Conservation (phyloP, 2,113 vertebrate species). For the Azemiops feae region DNA sequence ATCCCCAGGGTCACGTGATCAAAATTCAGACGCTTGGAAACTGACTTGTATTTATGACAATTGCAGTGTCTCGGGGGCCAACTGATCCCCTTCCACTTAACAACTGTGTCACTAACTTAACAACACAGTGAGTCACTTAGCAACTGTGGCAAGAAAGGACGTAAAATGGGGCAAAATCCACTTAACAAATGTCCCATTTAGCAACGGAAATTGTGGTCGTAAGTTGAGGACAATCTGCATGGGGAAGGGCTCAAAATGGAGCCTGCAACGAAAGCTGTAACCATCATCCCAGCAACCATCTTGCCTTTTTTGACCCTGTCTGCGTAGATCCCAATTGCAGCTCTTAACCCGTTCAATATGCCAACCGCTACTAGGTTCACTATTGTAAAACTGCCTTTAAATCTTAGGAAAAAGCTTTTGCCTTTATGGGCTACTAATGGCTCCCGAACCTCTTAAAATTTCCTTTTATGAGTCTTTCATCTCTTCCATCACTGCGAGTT, state of each 20-base stretch:
- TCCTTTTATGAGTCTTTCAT: slow-evolving; percentile 68
- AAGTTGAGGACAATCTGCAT: not conserved
- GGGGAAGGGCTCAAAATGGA: not conserved
- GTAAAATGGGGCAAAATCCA: not conserved
- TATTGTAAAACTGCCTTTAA: slow-evolving; percentile 69
- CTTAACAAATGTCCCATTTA: not conserved
- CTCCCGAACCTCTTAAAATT: slow-evolving; percentile 63
- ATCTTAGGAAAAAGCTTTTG: slow-evolving; percentile 56
- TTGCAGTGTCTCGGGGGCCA: not conserved
- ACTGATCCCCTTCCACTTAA: not conserved
- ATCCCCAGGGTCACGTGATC: not conserved
- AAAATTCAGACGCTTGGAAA: not conserved
- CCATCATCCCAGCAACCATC: not conserved
- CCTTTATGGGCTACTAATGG: slow-evolving; percentile 58
- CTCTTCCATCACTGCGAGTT: slow-evolving; percentile 36
- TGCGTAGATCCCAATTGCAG: not conserved
- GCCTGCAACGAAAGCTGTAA: not conserved
- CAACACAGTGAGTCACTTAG: not conserved
- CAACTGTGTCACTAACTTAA: not conserved
- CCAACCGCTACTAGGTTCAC: slow-evolving; percentile 51
- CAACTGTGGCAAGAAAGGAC: not conserved
- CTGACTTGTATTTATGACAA: not conserved
- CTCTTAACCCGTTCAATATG: not conserved
- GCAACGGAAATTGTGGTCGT: not conserved
- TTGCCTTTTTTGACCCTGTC: not conserved